These are phyloP conservation scores for Notothenia coriiceps DNA, from an alignment of 2,113 vertebrate species.

Conservation along the genomic window DNA sequence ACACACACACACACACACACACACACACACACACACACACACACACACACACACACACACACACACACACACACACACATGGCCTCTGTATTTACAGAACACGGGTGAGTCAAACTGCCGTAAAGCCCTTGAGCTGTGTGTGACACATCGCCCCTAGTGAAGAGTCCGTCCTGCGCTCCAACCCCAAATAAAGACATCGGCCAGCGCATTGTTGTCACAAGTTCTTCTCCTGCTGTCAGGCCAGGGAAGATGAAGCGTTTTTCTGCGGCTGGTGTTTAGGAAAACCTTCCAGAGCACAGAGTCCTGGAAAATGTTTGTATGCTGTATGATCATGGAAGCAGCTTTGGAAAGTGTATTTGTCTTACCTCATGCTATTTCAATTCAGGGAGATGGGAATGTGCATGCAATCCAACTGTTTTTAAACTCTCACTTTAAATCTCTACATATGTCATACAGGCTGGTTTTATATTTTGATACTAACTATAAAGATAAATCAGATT, in stretches of 20 bases:
- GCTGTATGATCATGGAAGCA: constrained; percentile 56
- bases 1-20: constrained; percentile 32
- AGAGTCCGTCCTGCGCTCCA: constrained; percentile 65
- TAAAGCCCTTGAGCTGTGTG: constrained; percentile 70
- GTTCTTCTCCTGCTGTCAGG: constrained; percentile 73
- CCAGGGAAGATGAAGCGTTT: constrained; percentile 65
- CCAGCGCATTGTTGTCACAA: constrained; percentile 74
- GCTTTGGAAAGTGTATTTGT: constrained; percentile 61
- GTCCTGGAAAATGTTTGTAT: constrained; percentile 76
- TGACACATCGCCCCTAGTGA: constrained; percentile 56
- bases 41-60: constrained; percentile 49
- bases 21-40: constrained; percentile 49
- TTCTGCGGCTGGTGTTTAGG: constrained; percentile 74
- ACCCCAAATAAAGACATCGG: constrained; percentile 84
- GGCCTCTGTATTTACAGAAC: constrained; percentile 78
- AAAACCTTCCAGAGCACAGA: constrained; percentile 75
- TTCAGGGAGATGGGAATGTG: constrained; percentile 26
- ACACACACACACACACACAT: constrained; percentile 28
- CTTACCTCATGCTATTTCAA: constrained; percentile 35
- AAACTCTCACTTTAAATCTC: constrained; percentile 10
- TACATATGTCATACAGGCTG: not conserved
- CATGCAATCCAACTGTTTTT: constrained; percentile 16
- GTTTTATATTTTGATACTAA: not conserved
- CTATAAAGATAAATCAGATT: constrained; percentile 9
- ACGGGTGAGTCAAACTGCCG: constrained; percentile 65